Evolutionary conservation across 2,113 vertebrate genomes (phyloP).

Genomic region (Menidia beryllina): DNA sequence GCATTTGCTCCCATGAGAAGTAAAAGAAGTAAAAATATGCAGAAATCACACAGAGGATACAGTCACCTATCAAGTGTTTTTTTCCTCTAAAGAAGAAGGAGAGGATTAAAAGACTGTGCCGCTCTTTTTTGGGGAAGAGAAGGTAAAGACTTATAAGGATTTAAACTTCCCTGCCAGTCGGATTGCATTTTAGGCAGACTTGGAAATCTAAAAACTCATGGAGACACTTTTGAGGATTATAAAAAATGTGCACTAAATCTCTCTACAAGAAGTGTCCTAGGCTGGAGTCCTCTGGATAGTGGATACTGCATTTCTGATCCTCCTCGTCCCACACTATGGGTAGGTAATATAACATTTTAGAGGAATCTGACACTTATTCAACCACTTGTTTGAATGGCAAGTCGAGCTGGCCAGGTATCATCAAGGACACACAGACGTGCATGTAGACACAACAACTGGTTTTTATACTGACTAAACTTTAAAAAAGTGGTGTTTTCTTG

Average conservation of each 20-base stretch:
- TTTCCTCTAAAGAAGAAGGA: slow-evolving; percentile 45
- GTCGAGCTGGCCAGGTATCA: not conserved
- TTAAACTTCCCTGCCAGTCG: slow-evolving; percentile 59
- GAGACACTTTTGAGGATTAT: slow-evolving; percentile 72
- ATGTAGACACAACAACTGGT: not conserved
- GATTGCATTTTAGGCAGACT: slow-evolving; percentile 61
- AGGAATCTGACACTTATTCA: slow-evolving; percentile 45
- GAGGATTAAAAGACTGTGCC: slow-evolving; percentile 67
- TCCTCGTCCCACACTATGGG: slow-evolving; percentile 37
- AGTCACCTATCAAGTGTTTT: slow-evolving; percentile 56
- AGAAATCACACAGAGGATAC: slow-evolving; percentile 49
- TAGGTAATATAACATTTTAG: slow-evolving; percentile 61
- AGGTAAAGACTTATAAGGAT: slow-evolving; percentile 69
- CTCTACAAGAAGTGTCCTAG: slow-evolving; percentile 32
- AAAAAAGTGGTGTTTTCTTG: not conserved
- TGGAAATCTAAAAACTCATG: slow-evolving; percentile 64
- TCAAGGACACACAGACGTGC: not conserved
- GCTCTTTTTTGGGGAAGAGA: slow-evolving; percentile 52
- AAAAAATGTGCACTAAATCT: slow-evolving; percentile 42
- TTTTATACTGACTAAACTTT: not conserved
- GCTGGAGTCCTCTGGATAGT: slow-evolving; percentile 38
- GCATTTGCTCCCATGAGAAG: slow-evolving; percentile 28
- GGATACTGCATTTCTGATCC: slow-evolving; percentile 49
- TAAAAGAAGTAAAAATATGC: slow-evolving; percentile 46
- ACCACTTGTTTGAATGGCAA: slow-evolving; percentile 38